A percentile compares a stretch with the other conserved stretches of the same genome.
These are phyloP conservation scores for Glomeris maerens DNA, from an alignment of 1,140 invertebrate genomes.

Conservation along the genomic window DNA sequence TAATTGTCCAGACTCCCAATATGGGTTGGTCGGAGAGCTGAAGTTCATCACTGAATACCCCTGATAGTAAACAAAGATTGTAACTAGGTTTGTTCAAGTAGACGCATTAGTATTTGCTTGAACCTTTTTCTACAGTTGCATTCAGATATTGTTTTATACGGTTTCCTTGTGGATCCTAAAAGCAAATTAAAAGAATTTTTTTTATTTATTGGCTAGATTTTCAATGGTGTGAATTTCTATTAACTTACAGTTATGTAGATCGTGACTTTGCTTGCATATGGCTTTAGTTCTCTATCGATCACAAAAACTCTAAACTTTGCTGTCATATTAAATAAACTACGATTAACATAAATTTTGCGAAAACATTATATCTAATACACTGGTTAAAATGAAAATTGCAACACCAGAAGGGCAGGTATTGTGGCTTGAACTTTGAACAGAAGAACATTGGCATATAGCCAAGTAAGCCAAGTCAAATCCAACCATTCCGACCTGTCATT, in stretches of 20 bases:
- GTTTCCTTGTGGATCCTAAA: conserved; percentile 60
- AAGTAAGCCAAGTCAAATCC: too few relatives aligned
- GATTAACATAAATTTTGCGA: too few relatives aligned
- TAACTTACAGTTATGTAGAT: conserved; percentile 44
- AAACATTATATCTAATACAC: too few relatives aligned
- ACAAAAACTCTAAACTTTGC: conserved; percentile 71
- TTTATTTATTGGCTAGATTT: neutral
- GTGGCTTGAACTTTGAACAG: too few relatives aligned
- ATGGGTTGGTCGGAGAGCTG: conserved; percentile 66
- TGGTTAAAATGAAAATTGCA: too few relatives aligned
- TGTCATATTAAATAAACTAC: too few relatives aligned
- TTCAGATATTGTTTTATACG: conserved; percentile 62
- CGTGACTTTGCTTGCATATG: conserved; percentile 42
- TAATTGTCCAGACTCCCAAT: conserved; percentile 79
- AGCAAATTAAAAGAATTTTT: conserved; percentile 10
- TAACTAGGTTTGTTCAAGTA: neutral
- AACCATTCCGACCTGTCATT: too few relatives aligned
- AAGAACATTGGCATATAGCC: too few relatives aligned
- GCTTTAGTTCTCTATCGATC: conserved; percentile 57
- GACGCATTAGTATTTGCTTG: neutral
- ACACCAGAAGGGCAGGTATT: too few relatives aligned
- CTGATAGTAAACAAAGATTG: conserved; percentile 12
- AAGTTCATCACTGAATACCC: conserved; percentile 62
- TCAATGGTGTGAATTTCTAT: neutral
- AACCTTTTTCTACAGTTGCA: conserved; percentile 46